Evolutionary conservation across 2,888 invertebrate genomes (phyloP), one percentile per base, ranked within the genome.

Genomic region (Oegoconia quadripuncta): DNA sequence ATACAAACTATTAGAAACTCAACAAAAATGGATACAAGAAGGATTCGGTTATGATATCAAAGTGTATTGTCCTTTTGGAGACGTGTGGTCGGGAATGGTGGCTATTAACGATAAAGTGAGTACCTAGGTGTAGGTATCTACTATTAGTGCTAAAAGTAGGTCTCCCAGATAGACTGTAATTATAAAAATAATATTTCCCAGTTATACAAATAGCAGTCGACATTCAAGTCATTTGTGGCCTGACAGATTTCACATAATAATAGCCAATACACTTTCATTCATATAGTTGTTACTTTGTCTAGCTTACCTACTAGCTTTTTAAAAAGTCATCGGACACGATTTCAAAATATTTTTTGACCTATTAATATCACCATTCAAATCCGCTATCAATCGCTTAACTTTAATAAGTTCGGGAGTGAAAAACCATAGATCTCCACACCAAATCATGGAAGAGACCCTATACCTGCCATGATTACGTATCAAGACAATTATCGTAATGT

Each of bases 61-160:
- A 50, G 75, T 88, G 8, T 84, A 71, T 40, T 78, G 81, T 34
- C 83, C 84, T 1, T 60, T 62, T 23, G 87, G 82, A 18, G 65
- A 81, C 35, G 56, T 75, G 18, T 33, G 52, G 2, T 73, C 74
- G 48, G 88, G 84, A 16, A 71, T 78, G 43, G 63, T 80, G 1
- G 73, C 69, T 14, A 37, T 76, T 3, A 72, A 70, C 51, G 44
- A 55, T 12, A 71, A 71, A 64, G 81, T 80, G 52, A 44, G 3
- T 34, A 7, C 2, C 25, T n/a, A n/a, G n/a, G n/a, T 7, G 3
- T 3, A 25, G 11, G 3, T 3, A 3, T 25, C 3, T 3, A 25
- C 3, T 25, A n/a, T n/a, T 9, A 8, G 4, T 25, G 11, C 8
- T 20, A 20, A 4, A 8, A 20, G 8, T 20, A 20, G 11, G 4